Evolutionary conservation across 2,113 vertebrate species (phyloP), one percentile per base, ranked within the genome.

Genomic region (Neopipo cinnamomea): DNA sequence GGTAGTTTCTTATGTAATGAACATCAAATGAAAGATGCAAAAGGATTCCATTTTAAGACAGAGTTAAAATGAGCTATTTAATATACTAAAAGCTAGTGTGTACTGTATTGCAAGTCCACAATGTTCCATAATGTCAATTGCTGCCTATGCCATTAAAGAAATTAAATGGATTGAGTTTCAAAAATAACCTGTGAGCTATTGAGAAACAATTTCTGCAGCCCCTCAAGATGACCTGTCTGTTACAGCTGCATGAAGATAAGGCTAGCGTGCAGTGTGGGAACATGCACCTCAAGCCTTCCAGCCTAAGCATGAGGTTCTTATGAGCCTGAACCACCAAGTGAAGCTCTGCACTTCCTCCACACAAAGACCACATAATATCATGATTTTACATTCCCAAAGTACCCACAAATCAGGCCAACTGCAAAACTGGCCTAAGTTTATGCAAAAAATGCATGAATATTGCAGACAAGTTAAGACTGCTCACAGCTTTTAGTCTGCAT

Each of bases 91-190:
- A 93, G 68, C 84, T 74, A 72, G 66, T 13, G 27, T 1, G 1
- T 23, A 58, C 37, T n/a, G 20, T 35, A 83, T 77, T 92, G 75
- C 80, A 81, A 94, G 74, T 28, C 68, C 80, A 77, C 70, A 55
- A 13, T 67, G 56, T 92, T 91, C 91, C 41, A 80, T 74, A 68
- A 82, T 68, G 85, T 73, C 93, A 93, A 41, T 56, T 95, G 70
- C 61, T 97, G 85, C 70, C 73, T 63, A 63, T 76, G 73, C 74
- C 80, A 93, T 95, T 96, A 95, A 91, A 95, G 77, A 96, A 96
- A 96, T 95, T 93, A 91, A 94, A 91, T 74, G 44, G 68, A 91
- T 58, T 83, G 58, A 65, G 66, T 95, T 95, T 97, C 93, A 96
- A 37, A 95, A 97, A 93, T 63, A 82, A 83, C 31, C 72, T 74